Evolutionary conservation across 2,797 vertebrate genomes (phyloP), one percentile per base, ranked within the genome.

Genomic region (Rhadinocentrus ornatus): DNA sequence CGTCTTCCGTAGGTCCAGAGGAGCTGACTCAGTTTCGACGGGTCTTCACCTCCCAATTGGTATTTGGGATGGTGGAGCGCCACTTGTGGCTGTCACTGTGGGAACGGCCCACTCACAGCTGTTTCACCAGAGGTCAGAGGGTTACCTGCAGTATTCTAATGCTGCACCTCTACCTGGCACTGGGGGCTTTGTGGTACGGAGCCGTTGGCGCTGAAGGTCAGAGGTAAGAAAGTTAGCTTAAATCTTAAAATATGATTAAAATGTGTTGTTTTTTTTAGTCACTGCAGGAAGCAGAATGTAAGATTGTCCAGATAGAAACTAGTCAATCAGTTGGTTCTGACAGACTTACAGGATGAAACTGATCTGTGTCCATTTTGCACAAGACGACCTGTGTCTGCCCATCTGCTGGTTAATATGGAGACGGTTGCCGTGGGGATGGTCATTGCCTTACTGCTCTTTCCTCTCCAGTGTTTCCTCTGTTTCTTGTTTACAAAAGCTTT

Each of bases 81-180:
- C 94, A 96, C 87, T 80, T 96, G 61, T 96, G 95, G 95, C 66
- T 95, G 55, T 96, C 95, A 0, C 84, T 96, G 20, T 95, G 94
- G 95, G 91, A 93, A 29, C 88, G 92, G 0, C 94, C 93, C 0
- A 58, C 90, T 15, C 92, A 92, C 76, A 95, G 94, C 73, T 69
- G 50, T 2, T 96, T 95, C 76, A 95, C 90, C 31, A 85, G 94
- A 53, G 89, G 84, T n/a, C 95, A 95, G 80, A 93, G 95, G 77
- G 92, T 95, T 0, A 93, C 92, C 18, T 94, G 94, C 71, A 88
- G 93, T 0, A 86, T 92, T 59, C 85, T 96, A 1, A 69, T 80
- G 37, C 87, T 95, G 55, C 89, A 94, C 80, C 89, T 95, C 41
- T 96, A 95, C 87, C 84, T 95, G 77, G 91, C 93, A 3, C 70